phyloP scores from a whole-genome alignment of 2,113 vertebrate genomes.

The Copsychus sechellarum region DNA sequence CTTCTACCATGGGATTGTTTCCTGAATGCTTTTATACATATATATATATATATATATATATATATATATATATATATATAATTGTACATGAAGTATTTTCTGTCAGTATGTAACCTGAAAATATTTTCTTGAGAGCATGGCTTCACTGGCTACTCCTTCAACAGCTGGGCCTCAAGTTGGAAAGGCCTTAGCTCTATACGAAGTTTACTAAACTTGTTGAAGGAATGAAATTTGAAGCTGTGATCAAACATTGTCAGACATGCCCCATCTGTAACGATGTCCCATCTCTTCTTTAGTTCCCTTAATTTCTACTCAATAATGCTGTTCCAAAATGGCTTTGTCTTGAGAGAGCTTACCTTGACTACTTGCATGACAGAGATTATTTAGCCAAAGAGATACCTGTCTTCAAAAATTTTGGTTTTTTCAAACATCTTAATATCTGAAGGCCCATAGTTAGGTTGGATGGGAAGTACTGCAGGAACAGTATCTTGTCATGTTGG shows the following conservation, averaged over 20 bases:
- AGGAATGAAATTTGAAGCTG: neutral
- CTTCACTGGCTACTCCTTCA: neutral
- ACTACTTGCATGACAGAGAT: neutral
- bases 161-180: neutral
- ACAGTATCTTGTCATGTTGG: neutral
- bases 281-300: neutral
- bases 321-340: neutral
- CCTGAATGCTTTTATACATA: neutral
- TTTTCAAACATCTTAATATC: neutral
- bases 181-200: neutral
- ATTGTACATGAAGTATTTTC: neutral
- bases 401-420: neutral
- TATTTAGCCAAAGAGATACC: neutral
- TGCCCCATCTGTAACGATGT: neutral
- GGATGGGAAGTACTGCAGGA: neutral
- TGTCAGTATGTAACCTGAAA: neutral
- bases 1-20: neutral
- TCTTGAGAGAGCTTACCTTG: neutral
- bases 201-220: neutral
- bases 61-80: too few relatives aligned
- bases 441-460: neutral
- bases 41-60: too few relatives aligned
- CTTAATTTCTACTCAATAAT: neutral
- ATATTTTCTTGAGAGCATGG: neutral
- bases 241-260: neutral